Evolutionary conservation across 1,140 invertebrate species (phyloP).

Genomic region (Cardiocondyla obscurior): DNA sequence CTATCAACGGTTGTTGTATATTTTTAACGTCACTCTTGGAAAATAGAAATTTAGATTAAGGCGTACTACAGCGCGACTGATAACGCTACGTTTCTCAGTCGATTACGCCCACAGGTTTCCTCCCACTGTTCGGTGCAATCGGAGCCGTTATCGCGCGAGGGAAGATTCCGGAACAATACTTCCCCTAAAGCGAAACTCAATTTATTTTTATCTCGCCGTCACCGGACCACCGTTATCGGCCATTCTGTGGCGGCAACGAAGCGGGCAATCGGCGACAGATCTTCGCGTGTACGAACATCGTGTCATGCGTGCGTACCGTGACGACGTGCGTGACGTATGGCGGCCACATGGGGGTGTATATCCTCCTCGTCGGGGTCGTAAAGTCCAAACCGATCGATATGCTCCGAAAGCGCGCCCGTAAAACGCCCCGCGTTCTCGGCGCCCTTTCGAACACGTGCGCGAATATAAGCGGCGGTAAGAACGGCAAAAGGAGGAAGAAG

Average conservation of each 20-base stretch:
- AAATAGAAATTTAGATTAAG: neutral
- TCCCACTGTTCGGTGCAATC: neutral
- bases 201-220: conserved; percentile 7
- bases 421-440: neutral
- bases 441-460: neutral
- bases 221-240: conserved; percentile 1
- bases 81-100: neutral
- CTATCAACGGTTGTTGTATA: neutral
- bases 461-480: neutral
- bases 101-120: conserved; percentile 60
- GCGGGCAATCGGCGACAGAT: conserved; percentile 11
- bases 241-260: neutral
- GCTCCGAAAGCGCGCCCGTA: neutral
- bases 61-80: neutral
- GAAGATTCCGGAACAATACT: conserved; percentile 14
- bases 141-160: neutral
- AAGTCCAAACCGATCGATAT: conserved; percentile 31
- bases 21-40: neutral
- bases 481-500: neutral
- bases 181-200: neutral
- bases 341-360: conserved; percentile 14
- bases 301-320: neutral
- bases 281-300: neutral
- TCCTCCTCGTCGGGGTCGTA: neutral
- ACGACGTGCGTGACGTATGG: conserved; percentile 18